A percentile compares a stretch with the other conserved stretches of the same genome.
Conservation (phyloP, 2,888 invertebrate genomes). For the Rotaria sp. region DNA sequence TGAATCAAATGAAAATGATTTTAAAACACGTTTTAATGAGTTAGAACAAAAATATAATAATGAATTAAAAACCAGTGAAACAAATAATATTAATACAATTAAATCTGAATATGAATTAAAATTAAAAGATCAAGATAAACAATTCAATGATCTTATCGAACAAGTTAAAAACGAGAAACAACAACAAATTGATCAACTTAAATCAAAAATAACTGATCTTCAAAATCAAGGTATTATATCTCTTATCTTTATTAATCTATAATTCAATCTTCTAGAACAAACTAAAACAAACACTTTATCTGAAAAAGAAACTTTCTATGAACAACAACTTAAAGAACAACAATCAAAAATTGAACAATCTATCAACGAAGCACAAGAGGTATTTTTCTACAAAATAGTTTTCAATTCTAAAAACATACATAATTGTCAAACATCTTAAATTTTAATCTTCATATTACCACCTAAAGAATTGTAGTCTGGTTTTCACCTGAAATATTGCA, state of each 20-base stretch:
- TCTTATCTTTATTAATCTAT: background rate
- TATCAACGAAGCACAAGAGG: background rate
- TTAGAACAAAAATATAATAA: background rate
- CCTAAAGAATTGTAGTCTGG: too few relatives aligned
- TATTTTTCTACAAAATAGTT: background rate
- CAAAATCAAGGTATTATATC: background rate
- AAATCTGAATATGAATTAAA: constrained; percentile 4
- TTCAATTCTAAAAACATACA: too few relatives aligned
- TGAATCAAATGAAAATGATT: background rate
- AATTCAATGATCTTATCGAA: background rate
- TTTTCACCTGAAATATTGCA: too few relatives aligned
- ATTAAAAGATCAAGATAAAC: background rate
- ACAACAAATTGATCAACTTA: background rate
- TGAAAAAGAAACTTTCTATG: background rate
- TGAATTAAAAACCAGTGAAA: background rate
- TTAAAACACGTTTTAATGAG: background rate
- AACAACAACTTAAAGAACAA: background rate
- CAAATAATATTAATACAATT: background rate
- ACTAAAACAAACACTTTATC: background rate
- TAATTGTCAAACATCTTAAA: too few relatives aligned
- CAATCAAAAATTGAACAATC: background rate
- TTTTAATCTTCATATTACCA: too few relatives aligned
- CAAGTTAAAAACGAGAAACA: background rate
- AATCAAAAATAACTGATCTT: background rate
- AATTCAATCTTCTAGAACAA: too few relatives aligned